Conservation (phyloP, 2,797 vertebrate species). For the Pempheris klunzingeri region DNA sequence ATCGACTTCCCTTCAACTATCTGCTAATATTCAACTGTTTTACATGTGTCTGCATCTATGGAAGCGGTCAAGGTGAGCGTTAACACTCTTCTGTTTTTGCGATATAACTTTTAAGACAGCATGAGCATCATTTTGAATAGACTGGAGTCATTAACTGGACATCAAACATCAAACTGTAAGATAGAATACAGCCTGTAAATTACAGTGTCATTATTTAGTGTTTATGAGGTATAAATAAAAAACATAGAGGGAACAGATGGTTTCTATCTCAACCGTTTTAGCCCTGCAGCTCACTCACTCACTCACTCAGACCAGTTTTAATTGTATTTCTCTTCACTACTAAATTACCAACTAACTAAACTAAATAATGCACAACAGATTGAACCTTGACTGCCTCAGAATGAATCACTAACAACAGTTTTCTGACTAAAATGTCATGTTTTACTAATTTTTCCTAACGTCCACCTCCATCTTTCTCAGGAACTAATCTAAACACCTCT, state of each 20-base stretch:
- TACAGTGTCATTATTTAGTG: neutral
- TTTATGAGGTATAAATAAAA: no score
- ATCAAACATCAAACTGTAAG: neutral
- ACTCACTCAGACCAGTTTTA: neutral
- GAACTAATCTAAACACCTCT: slow-evolving; percentile 42
- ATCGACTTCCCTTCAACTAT: neutral
- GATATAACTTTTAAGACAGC: neutral
- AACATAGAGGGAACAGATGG: no score
- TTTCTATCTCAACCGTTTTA: no score
- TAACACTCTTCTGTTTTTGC: neutral
- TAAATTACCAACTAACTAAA: neutral
- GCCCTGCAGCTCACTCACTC: no score
- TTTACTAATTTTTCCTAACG: slow-evolving; percentile 50
- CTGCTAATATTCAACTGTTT: slow-evolving; percentile 37
- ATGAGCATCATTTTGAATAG: neutral
- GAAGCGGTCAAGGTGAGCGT: slow-evolving; percentile 52
- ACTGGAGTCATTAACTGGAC: no score
- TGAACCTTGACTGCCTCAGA: neutral
- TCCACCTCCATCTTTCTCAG: slow-evolving; percentile 48
- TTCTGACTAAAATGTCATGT: neutral
- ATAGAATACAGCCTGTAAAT: neutral
- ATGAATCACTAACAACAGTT: slow-evolving; percentile 18
- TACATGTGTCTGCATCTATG: slow-evolving; percentile 25
- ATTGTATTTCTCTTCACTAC: neutral
- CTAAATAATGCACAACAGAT: neutral